Evolutionary conservation across 2,888 invertebrate species (phyloP).

Genomic region (Torymus tubicola): DNA sequence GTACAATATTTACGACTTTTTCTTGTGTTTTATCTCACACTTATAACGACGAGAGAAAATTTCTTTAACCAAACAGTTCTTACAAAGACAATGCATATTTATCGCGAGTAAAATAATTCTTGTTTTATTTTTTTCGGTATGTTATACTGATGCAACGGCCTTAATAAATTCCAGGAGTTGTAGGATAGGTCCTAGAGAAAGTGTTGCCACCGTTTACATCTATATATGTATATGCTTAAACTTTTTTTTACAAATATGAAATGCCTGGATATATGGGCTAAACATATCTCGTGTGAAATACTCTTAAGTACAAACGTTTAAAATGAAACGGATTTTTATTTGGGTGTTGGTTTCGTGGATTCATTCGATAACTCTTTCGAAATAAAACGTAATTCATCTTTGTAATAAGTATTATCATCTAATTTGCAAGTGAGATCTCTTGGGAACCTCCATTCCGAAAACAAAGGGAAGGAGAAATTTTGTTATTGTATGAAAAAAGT

Average conservation of each 20-base stretch:
- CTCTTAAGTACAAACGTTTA: background rate
- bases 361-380: too few relatives aligned
- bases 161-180: slow-evolving; percentile 28
- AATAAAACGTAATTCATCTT: too few relatives aligned
- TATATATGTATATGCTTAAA: background rate
- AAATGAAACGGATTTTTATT: too few relatives aligned
- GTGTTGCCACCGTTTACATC: background rate
- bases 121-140: slow-evolving; percentile 8
- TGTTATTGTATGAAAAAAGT: too few relatives aligned
- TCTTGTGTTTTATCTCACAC: slow-evolving; percentile 15
- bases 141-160: slow-evolving; percentile 2
- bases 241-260: slow-evolving; percentile 10
- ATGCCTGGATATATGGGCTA: background rate
- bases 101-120: slow-evolving; percentile 6
- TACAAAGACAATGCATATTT: slow-evolving; percentile 38
- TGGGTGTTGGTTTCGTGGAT: too few relatives aligned
- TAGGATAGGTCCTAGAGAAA: slow-evolving; percentile 30
- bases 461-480: too few relatives aligned
- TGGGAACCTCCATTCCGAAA: too few relatives aligned
- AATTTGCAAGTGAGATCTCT: too few relatives aligned
- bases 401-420: too few relatives aligned
- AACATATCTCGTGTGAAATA: slow-evolving; percentile 1
- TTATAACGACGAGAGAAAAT: background rate
- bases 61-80: background rate
- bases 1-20: slow-evolving; percentile 13